Evolutionary conservation across 2,888 invertebrate species (phyloP), one percentile per base, ranked within the genome.

Genomic region (Apeira syringaria): DNA sequence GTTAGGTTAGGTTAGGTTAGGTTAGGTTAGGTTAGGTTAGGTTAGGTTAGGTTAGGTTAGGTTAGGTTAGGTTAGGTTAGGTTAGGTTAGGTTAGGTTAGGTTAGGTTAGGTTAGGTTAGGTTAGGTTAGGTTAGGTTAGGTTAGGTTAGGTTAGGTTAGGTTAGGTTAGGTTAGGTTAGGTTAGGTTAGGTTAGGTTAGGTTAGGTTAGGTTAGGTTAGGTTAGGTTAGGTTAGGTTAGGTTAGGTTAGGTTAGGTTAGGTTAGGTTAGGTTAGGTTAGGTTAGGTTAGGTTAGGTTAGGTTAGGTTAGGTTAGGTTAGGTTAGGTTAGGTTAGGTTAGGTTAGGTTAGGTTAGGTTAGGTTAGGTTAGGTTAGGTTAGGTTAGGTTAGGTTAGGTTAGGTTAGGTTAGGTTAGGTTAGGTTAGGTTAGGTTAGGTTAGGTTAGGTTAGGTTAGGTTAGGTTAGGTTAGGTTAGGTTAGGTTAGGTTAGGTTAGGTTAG

Each of bases 251-350:
- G 44, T 32, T 31, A 34, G 45, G 45, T 45, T 39, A 45, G 45
- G 45, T 45, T 45, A 45, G 45, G 45, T 45, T 45, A 45, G 45
- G 44, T 45, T 45, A 44, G 44, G 44, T 44, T 37, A 33, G 33
- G 33, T 33, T 33, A 33, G 33, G 33, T 33, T 33, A 32, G 32
- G 32, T 32, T 32, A 32, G 32, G 32, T 33, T 33, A 25, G 33
- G 24, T 33, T 25, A 15, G 15, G 15, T 15, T 15, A 15, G 45
- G 45, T 45, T 39, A 39, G 39, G 48, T 48, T 48, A 48, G 48
- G 48, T 48, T 48, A 48, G 48, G 48, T 48, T 48, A 48, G 48
- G 48, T 48, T 48, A 48, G 48, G 48, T 48, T 48, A 48, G 48
- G 48, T 48, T 48, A 48, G 48, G 43, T 48, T 43, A 43, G 48